Evolutionary conservation across 2,113 vertebrate species (phyloP), one percentile per base, ranked within the genome.

Genomic region (Nothocercus julius): DNA sequence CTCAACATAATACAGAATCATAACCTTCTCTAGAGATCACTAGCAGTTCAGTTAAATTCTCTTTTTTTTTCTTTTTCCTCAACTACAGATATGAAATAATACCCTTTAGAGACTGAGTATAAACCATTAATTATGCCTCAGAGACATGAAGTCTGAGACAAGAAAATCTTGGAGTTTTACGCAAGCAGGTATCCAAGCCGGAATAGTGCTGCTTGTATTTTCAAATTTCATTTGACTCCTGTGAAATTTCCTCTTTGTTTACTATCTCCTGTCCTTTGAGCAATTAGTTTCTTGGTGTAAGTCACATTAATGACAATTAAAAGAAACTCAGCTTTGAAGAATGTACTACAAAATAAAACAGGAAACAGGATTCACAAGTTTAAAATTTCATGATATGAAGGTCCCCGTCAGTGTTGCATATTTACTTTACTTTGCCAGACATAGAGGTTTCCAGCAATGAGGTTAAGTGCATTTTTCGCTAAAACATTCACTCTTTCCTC

Each of bases 101-200:
- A 92, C 76, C 34, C 49, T 81, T 56, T 70, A 61, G 40, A 85
- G 19, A 77, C 51, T 67, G 24, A 68, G 5, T 16, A 5, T 58
- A 95, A 95, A 92, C 42, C 59, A 77, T 47, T 83, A 89, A 89
- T 93, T 95, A 93, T 68, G 42, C 72, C 81, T 88, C 49, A 91
- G 78, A 95, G 34, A 80, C 73, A 90, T 25, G 14, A 80, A 77
- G 62, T 44, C 28, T 77, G 63, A 91, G 83, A 92, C 93, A 75
- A 90, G 81, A 85, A 82, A 86, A 77, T 3, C 10, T 82, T 70
- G n/a, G 25, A 21, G 47, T 92, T 94, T 85, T 84, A 77, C 74
- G 11, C 27, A 53, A 11, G 59, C 61, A 63, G 78, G 32, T 72
- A 92, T 62, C 38, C 73, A 89, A 53, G 47, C 14, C 9, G 83